Base-by-base conservation (phyloP, 2,888 invertebrate genomes). In the Phragmatobia fuliginosa region DNA sequence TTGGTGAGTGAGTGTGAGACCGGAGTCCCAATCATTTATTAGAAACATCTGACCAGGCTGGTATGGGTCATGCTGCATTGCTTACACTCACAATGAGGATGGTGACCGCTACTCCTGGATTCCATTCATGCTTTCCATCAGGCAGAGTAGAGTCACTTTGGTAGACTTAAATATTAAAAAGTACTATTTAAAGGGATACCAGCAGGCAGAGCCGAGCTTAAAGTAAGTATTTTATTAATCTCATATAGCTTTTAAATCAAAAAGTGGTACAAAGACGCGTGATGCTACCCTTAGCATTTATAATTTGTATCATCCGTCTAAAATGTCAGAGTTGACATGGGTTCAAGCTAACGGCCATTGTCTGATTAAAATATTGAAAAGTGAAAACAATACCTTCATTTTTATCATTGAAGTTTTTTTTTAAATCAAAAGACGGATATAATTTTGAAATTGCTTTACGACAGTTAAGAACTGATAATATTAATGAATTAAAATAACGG, bases 261-360 rank as follows among this genome's bases (percentile, higher is more conserved):
- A 76, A 56, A 61, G 0, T 61, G 28, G 61, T 63, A 71, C 69
- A 74, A 71, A 71, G 60, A 70, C 33, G 58, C 58, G 61, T 63
- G 59, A n/a, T 33, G 68, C 31, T 60, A 49, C 72, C 65, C 28
- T 64, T 64, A 56, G 25, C 64, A 72, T 74, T 74, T 68, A 75
- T 71, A 77, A 77, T 74, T 68, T 74, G 65, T 67, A 52, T 62
- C 70, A 72, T 65, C 7, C 60, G 67, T 75, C 66, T 73, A 75
- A 79, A 63, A 59, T 74, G 81, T 74, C 82, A 72, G 62, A 28
- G 25, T 63, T 83, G 83, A 84, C 70, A 63, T 38, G 78, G 85
- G 80, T 83, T 36, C 62, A 68, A 77, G 70, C 75, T 74, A 71
- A 75, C 70, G 58, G 58, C 70, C 67, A 62, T 56, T 25, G 32